phyloP scores from a whole-genome alignment of 2,888 invertebrate species.

The Idaea aversata region DNA sequence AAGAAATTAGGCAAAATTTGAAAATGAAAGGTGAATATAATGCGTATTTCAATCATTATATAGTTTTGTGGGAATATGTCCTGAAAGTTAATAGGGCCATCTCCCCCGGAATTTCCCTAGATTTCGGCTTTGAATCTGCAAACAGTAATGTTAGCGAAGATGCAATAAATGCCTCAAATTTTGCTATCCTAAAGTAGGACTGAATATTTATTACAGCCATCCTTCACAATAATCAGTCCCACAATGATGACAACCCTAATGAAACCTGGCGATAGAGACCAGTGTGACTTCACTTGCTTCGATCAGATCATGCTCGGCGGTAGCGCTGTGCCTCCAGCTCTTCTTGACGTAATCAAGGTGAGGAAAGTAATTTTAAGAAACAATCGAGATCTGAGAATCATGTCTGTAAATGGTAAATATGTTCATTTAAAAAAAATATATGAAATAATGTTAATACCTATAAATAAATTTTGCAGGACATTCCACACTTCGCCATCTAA shows the following conservation, averaged over 20 bases:
- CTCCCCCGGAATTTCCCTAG: too few relatives aligned
- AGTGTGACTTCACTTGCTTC: slow-evolving; percentile 31
- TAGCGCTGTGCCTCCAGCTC: slow-evolving; percentile 18
- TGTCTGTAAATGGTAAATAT: background rate
- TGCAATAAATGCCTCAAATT: background rate
- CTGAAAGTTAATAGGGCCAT: too few relatives aligned
- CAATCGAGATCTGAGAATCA: background rate
- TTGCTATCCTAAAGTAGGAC: slow-evolving; percentile 8
- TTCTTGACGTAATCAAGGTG: slow-evolving; percentile 29
- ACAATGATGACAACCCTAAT: slow-evolving; percentile 21
- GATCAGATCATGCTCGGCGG: slow-evolving; percentile 25
- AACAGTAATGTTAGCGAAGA: too few relatives aligned
- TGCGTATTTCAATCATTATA: too few relatives aligned
- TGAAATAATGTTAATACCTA: background rate
- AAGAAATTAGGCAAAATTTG: too few relatives aligned
- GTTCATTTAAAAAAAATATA: background rate
- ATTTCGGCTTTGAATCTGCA: too few relatives aligned
- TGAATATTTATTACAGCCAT: slow-evolving; percentile 18
- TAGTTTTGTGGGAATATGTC: too few relatives aligned
- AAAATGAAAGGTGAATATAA: too few relatives aligned
- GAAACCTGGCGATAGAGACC: slow-evolving; percentile 11
- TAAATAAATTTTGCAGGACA: too few relatives aligned
- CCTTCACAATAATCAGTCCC: slow-evolving; percentile 13
- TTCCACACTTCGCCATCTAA: too few relatives aligned
- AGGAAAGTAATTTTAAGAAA: too few relatives aligned